Evolutionary conservation across 2,797 vertebrate genomes (phyloP), one percentile per base, ranked within the genome.

Genomic region (Peromyscus melanophrys): DNA sequence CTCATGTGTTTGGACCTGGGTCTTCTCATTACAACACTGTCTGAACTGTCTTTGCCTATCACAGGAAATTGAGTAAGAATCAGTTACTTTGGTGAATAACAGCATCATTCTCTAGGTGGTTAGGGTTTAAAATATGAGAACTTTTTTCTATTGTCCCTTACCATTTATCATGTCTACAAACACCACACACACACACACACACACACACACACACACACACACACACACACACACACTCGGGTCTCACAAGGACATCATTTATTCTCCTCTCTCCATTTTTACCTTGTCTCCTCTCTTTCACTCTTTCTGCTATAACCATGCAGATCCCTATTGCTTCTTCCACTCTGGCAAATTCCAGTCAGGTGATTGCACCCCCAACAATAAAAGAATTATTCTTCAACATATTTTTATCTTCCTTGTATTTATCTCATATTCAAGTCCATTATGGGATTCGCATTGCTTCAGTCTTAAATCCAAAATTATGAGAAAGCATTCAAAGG

Each of bases 21-120:
- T 96, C 61, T 37, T 96, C 82, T 78, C 7, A 31, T 63, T 85
- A 61, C 16, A 59, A 87, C 27, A 8, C 34, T 97, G 52, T 94
- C 88, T n/a, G 61, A 27, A 69, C 78, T 97, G 92, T 77, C 91
- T 78, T 80, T 95, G 40, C 43, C 59, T 82, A 85, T 13, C 73
- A 97, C 17, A 83, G 37, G 37, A 96, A 91, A 92, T 67, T 69
- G 57, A 93, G 49, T 61, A 94, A 65, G 95, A 96, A 73, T 59
- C 63, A 16, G 13, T 69, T 89, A 3, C 27, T 83, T 95, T 65
- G 46, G 25, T 89, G 49, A 95, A 57, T 71, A 46, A 12, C 0
- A 88, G 19, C 55, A 49, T 59, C 25, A 40, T 78, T 77, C 19
- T 92, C 57, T 65, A 81, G 3, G 25, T 29, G 31, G 4, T 92